These are phyloP conservation scores for Agrypnia vestita DNA, from an alignment of 1,140 invertebrate genomes.

Conservation along the genomic window DNA sequence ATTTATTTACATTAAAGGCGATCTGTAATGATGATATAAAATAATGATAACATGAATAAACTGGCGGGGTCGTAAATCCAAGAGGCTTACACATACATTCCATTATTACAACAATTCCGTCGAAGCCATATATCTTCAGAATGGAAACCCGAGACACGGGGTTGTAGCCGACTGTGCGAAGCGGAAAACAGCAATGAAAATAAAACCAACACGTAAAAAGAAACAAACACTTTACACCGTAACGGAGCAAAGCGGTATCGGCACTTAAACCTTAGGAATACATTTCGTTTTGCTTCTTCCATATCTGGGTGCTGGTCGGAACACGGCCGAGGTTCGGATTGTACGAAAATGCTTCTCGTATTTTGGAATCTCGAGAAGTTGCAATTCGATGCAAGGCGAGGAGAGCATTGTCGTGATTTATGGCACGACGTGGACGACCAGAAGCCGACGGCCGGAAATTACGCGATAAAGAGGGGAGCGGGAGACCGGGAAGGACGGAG, in stretches of 20 bases:
- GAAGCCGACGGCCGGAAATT: constrained; percentile 16
- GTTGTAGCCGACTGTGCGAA: background rate
- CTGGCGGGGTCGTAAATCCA: constrained; percentile 26
- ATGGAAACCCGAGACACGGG: background rate
- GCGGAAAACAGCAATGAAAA: background rate
- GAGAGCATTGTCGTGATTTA: constrained; percentile 17
- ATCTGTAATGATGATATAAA: background rate
- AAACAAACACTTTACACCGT: background rate
- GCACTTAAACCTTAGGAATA: no score
- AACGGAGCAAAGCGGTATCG: no score
- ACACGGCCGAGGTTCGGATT: background rate
- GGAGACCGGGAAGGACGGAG: no score
- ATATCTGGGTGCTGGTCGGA: no score
- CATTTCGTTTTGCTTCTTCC: no score
- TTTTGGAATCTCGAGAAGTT: background rate
- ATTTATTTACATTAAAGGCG: background rate
- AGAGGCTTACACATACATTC: constrained; percentile 7
- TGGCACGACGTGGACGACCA: constrained; percentile 14
- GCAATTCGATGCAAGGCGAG: constrained; percentile 34
- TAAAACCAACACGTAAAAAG: background rate
- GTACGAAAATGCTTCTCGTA: background rate
- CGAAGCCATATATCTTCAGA: constrained; percentile 25
- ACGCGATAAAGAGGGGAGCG: constrained; percentile 1
- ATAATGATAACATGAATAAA: constrained; percentile 29
- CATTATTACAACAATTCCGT: background rate